Percentiles rank a stretch among this genome's conserved stretches.
Conservation (phyloP, 2,888 invertebrate species). For the Aphrophora alni region DNA sequence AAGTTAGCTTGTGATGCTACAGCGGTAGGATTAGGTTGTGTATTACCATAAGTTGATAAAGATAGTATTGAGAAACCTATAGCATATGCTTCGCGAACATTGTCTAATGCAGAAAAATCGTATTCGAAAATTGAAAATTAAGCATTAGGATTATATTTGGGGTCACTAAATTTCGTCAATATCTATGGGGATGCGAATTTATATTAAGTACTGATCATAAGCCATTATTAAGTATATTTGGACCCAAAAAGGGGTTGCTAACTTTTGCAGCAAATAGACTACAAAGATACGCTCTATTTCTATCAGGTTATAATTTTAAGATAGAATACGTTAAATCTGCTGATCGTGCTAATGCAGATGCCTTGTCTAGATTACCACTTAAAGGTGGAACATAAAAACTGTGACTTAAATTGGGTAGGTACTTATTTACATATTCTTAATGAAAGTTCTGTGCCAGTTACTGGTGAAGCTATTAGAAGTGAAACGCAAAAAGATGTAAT, state of each 20-base stretch:
- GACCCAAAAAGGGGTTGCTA: no score
- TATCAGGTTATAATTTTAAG: no score
- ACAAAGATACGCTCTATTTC: neutral
- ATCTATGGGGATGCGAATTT: no score
- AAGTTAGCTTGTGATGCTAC: neutral
- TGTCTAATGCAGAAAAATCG: no score
- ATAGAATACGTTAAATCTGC: neutral
- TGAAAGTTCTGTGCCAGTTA: conserved; percentile 7
- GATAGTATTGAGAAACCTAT: no score
- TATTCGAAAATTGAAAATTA: neutral
- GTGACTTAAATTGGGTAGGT: neutral
- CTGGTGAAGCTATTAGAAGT: neutral
- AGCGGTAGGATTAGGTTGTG: neutral
- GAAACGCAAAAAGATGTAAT: no score
- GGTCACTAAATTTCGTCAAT: no score
- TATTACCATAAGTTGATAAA: neutral
- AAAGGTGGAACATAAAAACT: neutral
- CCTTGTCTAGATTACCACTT: neutral
- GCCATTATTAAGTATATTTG: no score
- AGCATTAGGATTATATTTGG: neutral
- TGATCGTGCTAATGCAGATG: neutral
- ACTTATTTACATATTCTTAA: conserved; percentile 22
- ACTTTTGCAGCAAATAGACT: no score
- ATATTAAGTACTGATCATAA: neutral
- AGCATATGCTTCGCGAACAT: no score